A percentile compares a stretch with the other conserved stretches of the same genome.
Evolutionary conservation across 2,113 vertebrate species (phyloP).

Genomic region (Tachuris rubrigastra): DNA sequence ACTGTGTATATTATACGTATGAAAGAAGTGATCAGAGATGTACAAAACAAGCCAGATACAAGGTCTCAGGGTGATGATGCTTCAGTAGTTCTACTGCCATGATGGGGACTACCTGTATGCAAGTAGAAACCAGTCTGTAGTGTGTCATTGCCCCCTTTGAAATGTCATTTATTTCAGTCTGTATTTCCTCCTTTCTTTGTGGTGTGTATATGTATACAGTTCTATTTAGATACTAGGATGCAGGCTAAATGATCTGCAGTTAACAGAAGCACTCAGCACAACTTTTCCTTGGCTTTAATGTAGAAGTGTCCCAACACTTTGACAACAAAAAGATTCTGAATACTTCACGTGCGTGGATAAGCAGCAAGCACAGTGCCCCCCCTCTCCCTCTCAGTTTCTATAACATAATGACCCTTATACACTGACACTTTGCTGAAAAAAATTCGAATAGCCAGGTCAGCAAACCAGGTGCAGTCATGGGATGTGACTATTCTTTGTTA

Average conservation of each 20-base stretch:
- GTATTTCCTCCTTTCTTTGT: neutral
- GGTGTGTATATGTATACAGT: neutral
- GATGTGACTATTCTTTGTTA: conserved; percentile 31
- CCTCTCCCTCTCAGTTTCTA: neutral
- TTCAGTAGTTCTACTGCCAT: neutral
- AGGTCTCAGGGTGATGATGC: neutral
- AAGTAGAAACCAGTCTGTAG: neutral
- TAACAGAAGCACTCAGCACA: neutral
- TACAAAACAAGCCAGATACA: neutral
- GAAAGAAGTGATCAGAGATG: neutral
- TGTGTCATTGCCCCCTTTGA: neutral
- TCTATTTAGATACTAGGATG: neutral
- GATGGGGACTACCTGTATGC: accelerated
- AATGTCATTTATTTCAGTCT: neutral
- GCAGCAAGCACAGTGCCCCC: neutral
- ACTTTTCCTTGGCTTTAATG: neutral
- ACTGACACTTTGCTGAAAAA: neutral
- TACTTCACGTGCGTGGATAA: neutral
- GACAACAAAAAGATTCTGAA: neutral
- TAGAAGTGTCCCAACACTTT: neutral
- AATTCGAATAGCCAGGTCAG: neutral
- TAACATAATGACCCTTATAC: neutral
- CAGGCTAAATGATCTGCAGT: neutral
- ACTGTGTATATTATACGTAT: no score
- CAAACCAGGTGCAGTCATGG: neutral